These are phyloP conservation scores for Nothobranchius kuhntae DNA, from an alignment of 2,113 vertebrate genomes.

Conservation along the genomic window DNA sequence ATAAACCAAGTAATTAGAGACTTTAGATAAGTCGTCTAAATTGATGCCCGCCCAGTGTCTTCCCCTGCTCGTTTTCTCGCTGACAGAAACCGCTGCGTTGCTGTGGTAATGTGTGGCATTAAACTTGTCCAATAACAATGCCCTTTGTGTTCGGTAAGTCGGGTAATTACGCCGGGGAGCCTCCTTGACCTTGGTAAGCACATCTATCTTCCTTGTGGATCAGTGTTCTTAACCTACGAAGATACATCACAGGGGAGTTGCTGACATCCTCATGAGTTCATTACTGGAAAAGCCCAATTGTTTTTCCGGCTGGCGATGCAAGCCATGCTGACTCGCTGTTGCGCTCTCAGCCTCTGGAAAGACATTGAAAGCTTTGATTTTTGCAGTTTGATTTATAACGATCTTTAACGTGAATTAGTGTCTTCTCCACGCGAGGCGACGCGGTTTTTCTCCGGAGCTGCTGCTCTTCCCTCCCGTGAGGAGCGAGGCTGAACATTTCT, in stretches of 20 bases:
- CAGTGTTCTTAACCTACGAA: conserved; percentile 69
- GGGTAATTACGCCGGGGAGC: conserved; percentile 77
- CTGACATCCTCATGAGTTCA: conserved; percentile 50
- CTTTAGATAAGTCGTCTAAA: conserved; percentile 86
- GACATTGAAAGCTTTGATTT: not conserved
- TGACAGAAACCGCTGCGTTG: conserved; percentile 78
- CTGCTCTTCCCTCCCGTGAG: not conserved
- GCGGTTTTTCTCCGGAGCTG: conserved; percentile 16
- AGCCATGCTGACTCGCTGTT: not conserved
- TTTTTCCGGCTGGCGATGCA: conserved; percentile 56
- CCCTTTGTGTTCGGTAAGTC: conserved; percentile 73
- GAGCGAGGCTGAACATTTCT: conserved; percentile 47
- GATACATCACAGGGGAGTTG: conserved; percentile 71
- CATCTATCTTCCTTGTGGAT: conserved; percentile 70
- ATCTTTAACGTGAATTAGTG: conserved; percentile 54
- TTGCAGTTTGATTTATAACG: conserved; percentile 47
- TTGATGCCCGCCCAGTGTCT: conserved; percentile 80
- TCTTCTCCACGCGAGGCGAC: conserved; percentile 29
- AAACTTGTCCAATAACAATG: conserved; percentile 82
- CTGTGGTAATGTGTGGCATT: conserved; percentile 81
- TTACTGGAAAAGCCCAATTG: conserved; percentile 40
- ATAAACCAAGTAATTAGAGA: conserved; percentile 86
- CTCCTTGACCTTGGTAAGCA: conserved; percentile 78
- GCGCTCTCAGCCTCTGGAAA: conserved; percentile 20
- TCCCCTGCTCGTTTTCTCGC: conserved; percentile 66